phyloP scores from a whole-genome alignment of 2,888 invertebrate genomes.

The Scelioninae gen. 1 region DNA sequence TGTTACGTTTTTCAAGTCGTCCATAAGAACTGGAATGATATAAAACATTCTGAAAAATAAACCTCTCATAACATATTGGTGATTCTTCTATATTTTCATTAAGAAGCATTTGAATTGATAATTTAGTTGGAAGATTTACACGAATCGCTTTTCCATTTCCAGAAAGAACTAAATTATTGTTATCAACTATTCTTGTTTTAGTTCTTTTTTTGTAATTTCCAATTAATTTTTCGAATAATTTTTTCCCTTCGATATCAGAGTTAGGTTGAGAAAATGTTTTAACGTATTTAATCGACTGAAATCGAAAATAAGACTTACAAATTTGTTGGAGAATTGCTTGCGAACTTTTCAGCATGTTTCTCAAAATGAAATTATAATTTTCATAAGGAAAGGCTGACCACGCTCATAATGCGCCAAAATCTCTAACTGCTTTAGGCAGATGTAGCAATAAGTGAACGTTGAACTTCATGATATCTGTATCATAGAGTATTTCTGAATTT shows the following conservation, averaged over 20 bases:
- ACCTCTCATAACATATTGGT: conserved; percentile 30
- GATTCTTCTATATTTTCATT: background rate
- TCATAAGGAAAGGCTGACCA: conserved; percentile 65
- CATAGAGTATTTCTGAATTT: conserved; percentile 53
- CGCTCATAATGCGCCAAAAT: conserved; percentile 62
- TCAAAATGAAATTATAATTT: conserved; percentile 42
- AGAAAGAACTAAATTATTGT: conserved; percentile 25
- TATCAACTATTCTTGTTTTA: conserved; percentile 15
- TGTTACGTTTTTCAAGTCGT: conserved; percentile 25
- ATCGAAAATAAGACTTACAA: conserved; percentile 47
- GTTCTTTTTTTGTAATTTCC: conserved; percentile 24
- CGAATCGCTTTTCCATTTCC: conserved; percentile 13
- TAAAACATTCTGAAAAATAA: conserved; percentile 22
- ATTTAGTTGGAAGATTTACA: conserved; percentile 29
- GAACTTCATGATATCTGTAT: conserved; percentile 43
- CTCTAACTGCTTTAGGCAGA: conserved; percentile 36
- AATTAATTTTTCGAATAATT: too few relatives aligned
- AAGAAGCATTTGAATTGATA: conserved; percentile 34
- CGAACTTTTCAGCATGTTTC: conserved; percentile 41
- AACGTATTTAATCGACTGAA: conserved; percentile 32
- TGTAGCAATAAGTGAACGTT: conserved; percentile 64
- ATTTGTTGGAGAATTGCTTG: conserved; percentile 50
- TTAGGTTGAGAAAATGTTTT: conserved; percentile 14
- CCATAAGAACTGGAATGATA: conserved; percentile 22
- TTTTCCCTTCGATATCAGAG: conserved; percentile 15